These are phyloP conservation scores for Armadillidium nasatum DNA, from an alignment of 1,140 invertebrate species.

Conservation along the genomic window DNA sequence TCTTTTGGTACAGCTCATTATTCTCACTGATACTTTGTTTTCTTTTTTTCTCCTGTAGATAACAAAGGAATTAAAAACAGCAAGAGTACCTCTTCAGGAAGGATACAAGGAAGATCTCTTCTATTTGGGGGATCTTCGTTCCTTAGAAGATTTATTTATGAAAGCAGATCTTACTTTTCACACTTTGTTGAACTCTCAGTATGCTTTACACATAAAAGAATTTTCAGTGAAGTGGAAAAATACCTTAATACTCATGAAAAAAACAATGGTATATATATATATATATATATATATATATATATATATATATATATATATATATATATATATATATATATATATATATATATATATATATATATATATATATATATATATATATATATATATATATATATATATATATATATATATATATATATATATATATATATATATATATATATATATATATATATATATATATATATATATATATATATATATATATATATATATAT, in stretches of 20 bases:
- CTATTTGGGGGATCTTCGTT: constrained; percentile 27
- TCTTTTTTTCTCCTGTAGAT: constrained; percentile 9
- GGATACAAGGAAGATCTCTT: constrained; percentile 27
- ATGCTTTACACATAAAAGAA: constrained; percentile 39
- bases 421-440: not conserved
- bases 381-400: constrained; percentile 10
- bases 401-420: constrained; percentile 12
- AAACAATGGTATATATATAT: constrained; percentile 31
- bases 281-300: constrained; percentile 12
- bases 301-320: not conserved
- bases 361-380: constrained; percentile 16
- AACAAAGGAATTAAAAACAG: constrained; percentile 28
- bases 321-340: not conserved
- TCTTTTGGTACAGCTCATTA: too few species aligned
- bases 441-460: not conserved
- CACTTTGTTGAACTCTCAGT: constrained; percentile 37
- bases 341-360: constrained; percentile 8
- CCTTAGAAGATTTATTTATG: constrained; percentile 30
- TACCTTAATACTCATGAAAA: constrained; percentile 37
- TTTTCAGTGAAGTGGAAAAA: constrained; percentile 36
- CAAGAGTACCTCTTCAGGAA: constrained; percentile 28
- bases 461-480: not conserved
- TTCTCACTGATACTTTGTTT: too few species aligned
- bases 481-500: constrained; percentile 5
- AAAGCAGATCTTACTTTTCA: constrained; percentile 34